phyloP scores from a whole-genome alignment of 2,888 invertebrate species.

The Xestia rhomboidea region DNA sequence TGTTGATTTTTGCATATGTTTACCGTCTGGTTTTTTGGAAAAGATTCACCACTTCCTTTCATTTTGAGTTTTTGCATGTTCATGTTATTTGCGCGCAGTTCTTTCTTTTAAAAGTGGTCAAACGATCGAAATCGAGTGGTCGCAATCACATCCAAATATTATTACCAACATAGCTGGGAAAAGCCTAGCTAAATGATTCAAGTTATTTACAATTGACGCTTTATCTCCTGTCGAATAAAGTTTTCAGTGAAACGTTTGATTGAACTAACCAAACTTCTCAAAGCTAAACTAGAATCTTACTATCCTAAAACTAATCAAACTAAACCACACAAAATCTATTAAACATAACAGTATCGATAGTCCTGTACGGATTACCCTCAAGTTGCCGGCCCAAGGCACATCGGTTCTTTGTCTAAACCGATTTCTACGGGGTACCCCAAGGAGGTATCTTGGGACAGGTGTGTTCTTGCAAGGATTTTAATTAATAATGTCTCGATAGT shows the following conservation, averaged over 20 bases:
- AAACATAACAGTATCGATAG: conserved; percentile 83
- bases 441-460: conserved; percentile 83
- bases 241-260: conserved; percentile 31
- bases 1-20: conserved; percentile 56
- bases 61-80: neutral
- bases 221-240: neutral
- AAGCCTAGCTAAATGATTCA: neutral
- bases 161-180: neutral
- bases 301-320: conserved; percentile 67
- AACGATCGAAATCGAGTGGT: too few species aligned
- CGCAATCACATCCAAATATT: neutral
- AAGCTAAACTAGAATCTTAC: conserved; percentile 41
- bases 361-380: conserved; percentile 83
- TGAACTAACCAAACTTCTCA: conserved; percentile 22
- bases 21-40: neutral
- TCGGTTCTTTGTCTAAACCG: conserved; percentile 81
- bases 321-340: conserved; percentile 70
- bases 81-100: neutral
- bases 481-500: conserved; percentile 89
- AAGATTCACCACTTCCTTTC: neutral
- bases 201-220: neutral
- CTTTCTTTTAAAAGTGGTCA: neutral
- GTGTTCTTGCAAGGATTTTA: conserved; percentile 85
- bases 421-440: conserved; percentile 69
- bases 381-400: conserved; percentile 83